These are phyloP conservation scores for Drosophila burlai DNA, from an alignment of 1,140 invertebrate genomes.

Conservation along the genomic window DNA sequence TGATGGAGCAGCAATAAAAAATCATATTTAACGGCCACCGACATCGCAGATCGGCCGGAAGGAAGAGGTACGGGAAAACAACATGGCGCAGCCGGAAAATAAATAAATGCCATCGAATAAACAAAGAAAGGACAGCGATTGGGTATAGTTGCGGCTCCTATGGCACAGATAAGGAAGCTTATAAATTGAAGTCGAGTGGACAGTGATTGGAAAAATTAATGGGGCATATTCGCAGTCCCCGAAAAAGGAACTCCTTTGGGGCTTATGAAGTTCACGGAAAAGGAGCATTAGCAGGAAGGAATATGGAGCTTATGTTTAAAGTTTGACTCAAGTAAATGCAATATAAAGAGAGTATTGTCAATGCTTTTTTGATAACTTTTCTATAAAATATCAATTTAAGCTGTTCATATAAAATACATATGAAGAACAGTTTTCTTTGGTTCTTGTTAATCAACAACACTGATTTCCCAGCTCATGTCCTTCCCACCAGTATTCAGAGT, in stretches of 20 bases:
- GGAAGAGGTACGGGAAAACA: slow-evolving; percentile 21
- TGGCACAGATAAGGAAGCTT: slow-evolving; percentile 36
- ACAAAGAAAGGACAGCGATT: slow-evolving; percentile 32
- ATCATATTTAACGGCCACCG: slow-evolving; percentile 54
- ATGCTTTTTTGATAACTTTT: not conserved
- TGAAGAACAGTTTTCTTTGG: not conserved
- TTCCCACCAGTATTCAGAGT: slow-evolving; percentile 1
- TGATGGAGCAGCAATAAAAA: slow-evolving; percentile 48
- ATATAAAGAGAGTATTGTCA: not conserved
- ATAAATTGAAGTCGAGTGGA: slow-evolving; percentile 46
- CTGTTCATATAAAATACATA: not conserved
- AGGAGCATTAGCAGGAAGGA: too few species aligned
- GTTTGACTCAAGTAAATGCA: not conserved
- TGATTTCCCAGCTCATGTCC: slow-evolving; percentile 14
- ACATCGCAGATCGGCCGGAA: slow-evolving; percentile 18
- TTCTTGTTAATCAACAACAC: not conserved
- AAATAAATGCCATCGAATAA: slow-evolving; percentile 56
- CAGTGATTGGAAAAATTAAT: slow-evolving; percentile 54
- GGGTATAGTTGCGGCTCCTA: slow-evolving; percentile 30
- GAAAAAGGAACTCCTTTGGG: not conserved
- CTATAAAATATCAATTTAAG: not conserved
- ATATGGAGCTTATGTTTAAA: not conserved
- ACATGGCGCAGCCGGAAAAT: slow-evolving; percentile 32
- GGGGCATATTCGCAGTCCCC: slow-evolving; percentile 19
- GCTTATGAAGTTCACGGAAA: not conserved